phyloP scores from a whole-genome alignment of 1,140 invertebrate genomes.

The Parapsyche elsis region DNA sequence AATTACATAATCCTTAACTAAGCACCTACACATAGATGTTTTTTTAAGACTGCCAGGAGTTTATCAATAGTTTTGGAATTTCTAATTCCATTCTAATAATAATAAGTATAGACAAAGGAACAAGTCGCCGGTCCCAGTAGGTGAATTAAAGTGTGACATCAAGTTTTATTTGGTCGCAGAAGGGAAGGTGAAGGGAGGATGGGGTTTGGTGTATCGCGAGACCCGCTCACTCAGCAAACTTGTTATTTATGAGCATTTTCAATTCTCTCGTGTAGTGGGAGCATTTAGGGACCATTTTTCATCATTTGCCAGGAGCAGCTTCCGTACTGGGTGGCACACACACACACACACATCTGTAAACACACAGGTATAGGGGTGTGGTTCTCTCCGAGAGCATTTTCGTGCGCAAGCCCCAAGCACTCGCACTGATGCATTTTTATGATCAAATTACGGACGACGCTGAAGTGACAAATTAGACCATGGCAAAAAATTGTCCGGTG shows the following conservation, averaged over 20 bases:
- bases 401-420: background rate
- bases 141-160: slow-evolving; percentile 9
- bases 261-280: slow-evolving; percentile 52
- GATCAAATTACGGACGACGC: slow-evolving; percentile 7
- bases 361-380: background rate
- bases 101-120: background rate
- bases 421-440: slow-evolving; percentile 16
- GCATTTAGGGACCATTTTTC: slow-evolving; percentile 56
- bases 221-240: slow-evolving; percentile 52
- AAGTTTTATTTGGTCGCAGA: background rate
- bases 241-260: slow-evolving; percentile 55
- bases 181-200: too few relatives aligned
- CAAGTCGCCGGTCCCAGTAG: slow-evolving; percentile 1
- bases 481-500: background rate
- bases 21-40: too few relatives aligned
- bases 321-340: slow-evolving; percentile 21
- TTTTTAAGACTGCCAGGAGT: too few relatives aligned
- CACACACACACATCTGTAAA: background rate
- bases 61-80: too few relatives aligned
- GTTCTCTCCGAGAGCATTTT: slow-evolving; percentile 3
- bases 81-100: too few relatives aligned
- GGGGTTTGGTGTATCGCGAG: slow-evolving; percentile 27
- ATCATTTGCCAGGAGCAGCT: slow-evolving; percentile 51
- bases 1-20: too few relatives aligned
- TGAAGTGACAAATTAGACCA: slow-evolving; percentile 17